These are phyloP conservation scores for Rotaria magnacalcarata DNA, from an alignment of 2,888 invertebrate genomes.

Conservation along the genomic window DNA sequence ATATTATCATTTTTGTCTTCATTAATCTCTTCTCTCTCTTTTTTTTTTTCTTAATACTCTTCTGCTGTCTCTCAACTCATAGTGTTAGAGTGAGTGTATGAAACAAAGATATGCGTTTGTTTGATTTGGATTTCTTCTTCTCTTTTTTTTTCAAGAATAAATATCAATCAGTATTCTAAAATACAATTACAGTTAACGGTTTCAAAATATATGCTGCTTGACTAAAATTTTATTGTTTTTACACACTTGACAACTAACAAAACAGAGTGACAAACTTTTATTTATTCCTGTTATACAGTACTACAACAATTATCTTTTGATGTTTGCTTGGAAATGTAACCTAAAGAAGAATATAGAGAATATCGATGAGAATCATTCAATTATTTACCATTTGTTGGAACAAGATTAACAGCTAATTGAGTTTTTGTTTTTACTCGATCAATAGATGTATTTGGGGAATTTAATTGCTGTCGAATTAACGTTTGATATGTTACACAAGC, in stretches of 20 bases:
- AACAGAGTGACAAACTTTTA: background rate
- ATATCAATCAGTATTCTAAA: constrained; percentile 23
- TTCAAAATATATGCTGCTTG: too few relatives aligned
- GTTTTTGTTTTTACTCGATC: background rate
- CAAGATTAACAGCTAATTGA: background rate
- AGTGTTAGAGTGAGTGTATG: constrained; percentile 11
- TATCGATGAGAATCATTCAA: background rate
- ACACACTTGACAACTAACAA: background rate
- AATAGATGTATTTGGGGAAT: background rate
- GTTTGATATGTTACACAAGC: constrained; percentile 16
- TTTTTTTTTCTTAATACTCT: background rate
- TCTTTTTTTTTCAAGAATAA: background rate
- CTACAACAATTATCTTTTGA: background rate
- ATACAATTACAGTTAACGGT: background rate
- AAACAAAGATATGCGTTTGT: constrained; percentile 20
- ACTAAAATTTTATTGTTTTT: background rate
- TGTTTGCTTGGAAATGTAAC: background rate
- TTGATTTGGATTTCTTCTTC: background rate
- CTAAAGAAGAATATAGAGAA: background rate
- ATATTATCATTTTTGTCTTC: constrained; percentile 7
- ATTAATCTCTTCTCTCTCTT: background rate
- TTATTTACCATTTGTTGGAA: background rate
- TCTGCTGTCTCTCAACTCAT: constrained; percentile 2
- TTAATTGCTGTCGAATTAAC: background rate
- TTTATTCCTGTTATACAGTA: background rate